These are phyloP conservation scores for Andrena haemorrhoa DNA, from an alignment of 2,888 invertebrate genomes.

Conservation along the genomic window DNA sequence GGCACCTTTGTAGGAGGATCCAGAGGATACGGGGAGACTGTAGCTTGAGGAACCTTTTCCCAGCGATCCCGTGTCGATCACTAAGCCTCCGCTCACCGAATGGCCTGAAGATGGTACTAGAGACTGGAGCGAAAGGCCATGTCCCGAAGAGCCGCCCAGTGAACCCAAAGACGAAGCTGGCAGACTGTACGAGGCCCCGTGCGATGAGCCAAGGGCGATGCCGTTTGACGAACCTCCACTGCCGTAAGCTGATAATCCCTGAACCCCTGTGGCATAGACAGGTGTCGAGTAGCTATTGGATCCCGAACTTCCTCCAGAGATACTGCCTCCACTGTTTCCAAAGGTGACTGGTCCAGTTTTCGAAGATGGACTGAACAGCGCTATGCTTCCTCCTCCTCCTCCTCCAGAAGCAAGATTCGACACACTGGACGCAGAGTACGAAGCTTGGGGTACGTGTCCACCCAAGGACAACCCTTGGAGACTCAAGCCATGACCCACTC, in stretches of 20 bases:
- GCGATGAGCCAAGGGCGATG: slow-evolving; percentile 69
- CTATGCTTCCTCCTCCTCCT: slow-evolving; percentile 52
- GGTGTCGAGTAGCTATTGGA: slow-evolving; percentile 64
- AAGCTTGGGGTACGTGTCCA: slow-evolving; percentile 64
- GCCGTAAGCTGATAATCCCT: slow-evolving; percentile 76
- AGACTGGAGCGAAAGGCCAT: slow-evolving; percentile 58
- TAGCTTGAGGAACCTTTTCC: slow-evolving; percentile 67
- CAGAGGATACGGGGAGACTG: slow-evolving; percentile 66
- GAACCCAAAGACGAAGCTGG: slow-evolving; percentile 61
- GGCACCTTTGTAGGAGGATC: slow-evolving; percentile 53
- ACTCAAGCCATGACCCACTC: slow-evolving; percentile 62
- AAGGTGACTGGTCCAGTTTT: slow-evolving; percentile 83
- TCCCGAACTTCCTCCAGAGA: slow-evolving; percentile 14
- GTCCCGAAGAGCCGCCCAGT: slow-evolving; percentile 59
- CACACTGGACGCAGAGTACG: slow-evolving; percentile 67
- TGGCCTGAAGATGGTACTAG: slow-evolving; percentile 68
- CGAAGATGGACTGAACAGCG: slow-evolving; percentile 65
- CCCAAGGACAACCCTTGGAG: slow-evolving; percentile 59
- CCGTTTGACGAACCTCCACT: slow-evolving; percentile 63
- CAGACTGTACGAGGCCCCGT: slow-evolving; percentile 65
- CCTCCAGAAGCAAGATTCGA: slow-evolving; percentile 40
- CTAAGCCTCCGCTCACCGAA: slow-evolving; percentile 70
- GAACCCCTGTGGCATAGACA: slow-evolving; percentile 72
- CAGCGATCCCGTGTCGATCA: slow-evolving; percentile 65
- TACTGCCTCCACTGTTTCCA: slow-evolving; percentile 66